Percentiles rank a stretch among this genome's conserved stretches.
These are phyloP conservation scores for Coilia nasus DNA, from an alignment of 2,797 vertebrate genomes.

Conservation along the genomic window DNA sequence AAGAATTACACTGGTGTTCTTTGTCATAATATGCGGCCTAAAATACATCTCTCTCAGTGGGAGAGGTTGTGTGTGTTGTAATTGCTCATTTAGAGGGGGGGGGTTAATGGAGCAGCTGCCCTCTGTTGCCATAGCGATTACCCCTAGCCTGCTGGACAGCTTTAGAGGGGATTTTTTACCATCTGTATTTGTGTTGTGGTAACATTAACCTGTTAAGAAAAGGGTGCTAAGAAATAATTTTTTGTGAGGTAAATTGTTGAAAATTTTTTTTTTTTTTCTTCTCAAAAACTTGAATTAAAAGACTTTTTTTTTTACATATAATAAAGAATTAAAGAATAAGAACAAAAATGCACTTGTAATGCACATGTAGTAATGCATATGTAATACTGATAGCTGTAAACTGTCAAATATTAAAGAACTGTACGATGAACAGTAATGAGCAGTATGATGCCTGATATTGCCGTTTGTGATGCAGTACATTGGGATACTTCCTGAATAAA, in stretches of 20 bases:
- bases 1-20: not conserved
- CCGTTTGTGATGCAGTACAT: not conserved
- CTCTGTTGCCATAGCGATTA: conserved; percentile 3
- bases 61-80: conserved; percentile 2
- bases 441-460: not conserved
- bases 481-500: conserved; percentile 22
- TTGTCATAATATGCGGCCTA: conserved; percentile 8
- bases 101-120: conserved; percentile 10
- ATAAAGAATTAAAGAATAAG: too few species aligned
- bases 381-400: too few species aligned
- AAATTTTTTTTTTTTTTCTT: too few species aligned
- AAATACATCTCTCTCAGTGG: conserved; percentile 4
- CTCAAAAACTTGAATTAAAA: too few species aligned
- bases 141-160: conserved; percentile 10
- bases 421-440: not conserved
- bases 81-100: not conserved
- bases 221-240: too few species aligned
- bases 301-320: not conserved
- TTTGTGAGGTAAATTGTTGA: too few species aligned
- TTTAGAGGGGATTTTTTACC: not conserved
- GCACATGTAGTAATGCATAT: too few species aligned
- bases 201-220: not conserved
- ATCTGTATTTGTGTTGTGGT: not conserved
- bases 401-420: not conserved
- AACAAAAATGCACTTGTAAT: too few species aligned